Conservation (phyloP, 2,888 invertebrate genomes). For the Yponomeuta evonymella region DNA sequence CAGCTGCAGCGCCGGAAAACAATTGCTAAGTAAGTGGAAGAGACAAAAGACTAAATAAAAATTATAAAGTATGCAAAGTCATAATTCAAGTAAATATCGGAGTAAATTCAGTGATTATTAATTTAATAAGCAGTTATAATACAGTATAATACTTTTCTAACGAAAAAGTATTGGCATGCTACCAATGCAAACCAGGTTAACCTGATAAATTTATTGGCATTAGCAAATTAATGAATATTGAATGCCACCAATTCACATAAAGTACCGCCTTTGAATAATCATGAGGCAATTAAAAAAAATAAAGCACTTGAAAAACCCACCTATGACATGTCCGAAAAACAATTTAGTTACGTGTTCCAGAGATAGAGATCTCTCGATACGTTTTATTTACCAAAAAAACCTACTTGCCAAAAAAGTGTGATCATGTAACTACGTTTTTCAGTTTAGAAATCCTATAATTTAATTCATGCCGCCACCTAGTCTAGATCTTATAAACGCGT, state of each 20-base stretch:
- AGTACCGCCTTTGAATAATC: background rate
- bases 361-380: no score
- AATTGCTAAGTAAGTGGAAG: conserved; percentile 62
- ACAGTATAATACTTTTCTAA: background rate
- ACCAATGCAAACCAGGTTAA: background rate
- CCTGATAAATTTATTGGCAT: background rate
- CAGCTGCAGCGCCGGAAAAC: conserved; percentile 67
- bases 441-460: conserved; percentile 39
- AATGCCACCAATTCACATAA: conserved; percentile 3
- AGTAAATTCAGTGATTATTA: background rate
- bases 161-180: background rate
- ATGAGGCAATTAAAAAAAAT: background rate
- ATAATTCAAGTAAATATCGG: background rate
- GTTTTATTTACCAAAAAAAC: no score
- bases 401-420: no score
- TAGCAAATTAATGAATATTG: background rate
- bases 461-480: conserved; percentile 58
- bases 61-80: background rate
- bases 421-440: background rate
- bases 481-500: conserved; percentile 56
- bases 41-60: background rate
- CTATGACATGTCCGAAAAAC: no score
- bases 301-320: no score
- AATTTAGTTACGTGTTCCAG: no score
- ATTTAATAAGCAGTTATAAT: background rate